Evolutionary conservation across 2,113 vertebrate species (phyloP).

Genomic region (Rhinolophus ferrumequinum): DNA sequence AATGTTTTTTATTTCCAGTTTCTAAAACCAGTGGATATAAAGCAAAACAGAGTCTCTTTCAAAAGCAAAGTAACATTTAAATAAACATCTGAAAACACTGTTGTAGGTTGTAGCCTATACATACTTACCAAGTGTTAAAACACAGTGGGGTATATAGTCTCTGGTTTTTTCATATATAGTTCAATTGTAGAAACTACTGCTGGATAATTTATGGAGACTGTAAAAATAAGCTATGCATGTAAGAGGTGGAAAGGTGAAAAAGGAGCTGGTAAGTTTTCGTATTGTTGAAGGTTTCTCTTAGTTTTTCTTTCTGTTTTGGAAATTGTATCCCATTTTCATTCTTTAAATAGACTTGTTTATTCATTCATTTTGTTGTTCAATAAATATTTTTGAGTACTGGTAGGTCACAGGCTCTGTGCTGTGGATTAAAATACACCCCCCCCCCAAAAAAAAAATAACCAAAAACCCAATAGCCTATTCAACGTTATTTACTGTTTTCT

Average conservation of each 20-base stretch:
- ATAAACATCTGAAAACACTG: neutral
- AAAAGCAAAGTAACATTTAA: neutral
- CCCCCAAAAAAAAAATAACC: neutral
- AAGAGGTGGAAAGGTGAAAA: neutral
- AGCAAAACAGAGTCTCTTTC: neutral
- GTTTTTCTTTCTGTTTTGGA: neutral
- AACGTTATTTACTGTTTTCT: conserved; percentile 36
- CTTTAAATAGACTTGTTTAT: neutral
- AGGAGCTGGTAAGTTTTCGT: neutral
- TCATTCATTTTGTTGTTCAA: neutral
- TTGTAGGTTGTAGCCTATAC: too few species aligned
- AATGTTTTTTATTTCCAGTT: neutral
- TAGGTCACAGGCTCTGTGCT: neutral
- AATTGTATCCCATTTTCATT: neutral
- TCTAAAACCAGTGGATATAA: neutral
- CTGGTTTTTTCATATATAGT: neutral
- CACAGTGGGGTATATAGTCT: neutral
- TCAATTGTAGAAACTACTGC: neutral
- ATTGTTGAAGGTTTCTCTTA: neutral
- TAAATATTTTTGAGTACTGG: neutral
- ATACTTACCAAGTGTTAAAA: neutral
- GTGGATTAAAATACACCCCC: neutral
- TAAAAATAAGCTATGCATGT: neutral
- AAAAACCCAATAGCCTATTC: neutral
- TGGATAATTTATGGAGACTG: neutral